These are phyloP conservation scores for Phaonia tiefii DNA, from an alignment of 2,888 invertebrate genomes.

Conservation along the genomic window DNA sequence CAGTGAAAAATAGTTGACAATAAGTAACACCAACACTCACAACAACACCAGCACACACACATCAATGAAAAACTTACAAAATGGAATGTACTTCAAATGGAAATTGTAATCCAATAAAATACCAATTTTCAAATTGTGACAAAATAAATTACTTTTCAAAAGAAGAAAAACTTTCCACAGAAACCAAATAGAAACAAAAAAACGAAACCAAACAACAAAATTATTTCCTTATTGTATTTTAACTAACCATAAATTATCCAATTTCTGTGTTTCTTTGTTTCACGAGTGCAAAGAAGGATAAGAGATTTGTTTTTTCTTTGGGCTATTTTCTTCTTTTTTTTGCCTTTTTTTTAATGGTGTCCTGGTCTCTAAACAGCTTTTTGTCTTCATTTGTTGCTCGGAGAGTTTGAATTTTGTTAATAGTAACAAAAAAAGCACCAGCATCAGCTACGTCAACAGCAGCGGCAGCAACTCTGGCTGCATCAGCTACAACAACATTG, in stretches of 20 bases:
- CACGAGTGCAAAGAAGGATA: not conserved
- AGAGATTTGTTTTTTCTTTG: not conserved
- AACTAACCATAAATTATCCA: conserved; percentile 61
- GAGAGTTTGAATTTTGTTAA: conserved; percentile 27
- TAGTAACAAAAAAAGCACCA: not conserved
- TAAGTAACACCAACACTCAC: not conserved
- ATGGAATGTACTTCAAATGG: conserved; percentile 25
- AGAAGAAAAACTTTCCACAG: conserved; percentile 38
- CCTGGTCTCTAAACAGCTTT: conserved; percentile 27
- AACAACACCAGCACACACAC: no score
- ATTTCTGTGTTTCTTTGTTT: conserved; percentile 37
- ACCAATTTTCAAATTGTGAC: conserved; percentile 52
- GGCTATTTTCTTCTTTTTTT: not conserved
- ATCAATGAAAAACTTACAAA: not conserved
- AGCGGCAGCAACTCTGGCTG: not conserved
- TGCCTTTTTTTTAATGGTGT: not conserved
- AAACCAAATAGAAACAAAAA: not conserved
- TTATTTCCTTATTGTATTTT: conserved; percentile 62
- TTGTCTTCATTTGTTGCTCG: conserved; percentile 17
- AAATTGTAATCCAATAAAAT: conserved; percentile 58
- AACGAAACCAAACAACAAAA: conserved; percentile 13
- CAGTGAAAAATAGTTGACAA: not conserved
- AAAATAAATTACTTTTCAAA: conserved; percentile 58
- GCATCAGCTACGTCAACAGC: not conserved
- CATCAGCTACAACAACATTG: conserved; percentile 35